Conservation (phyloP, 2,113 vertebrate species). For the Furnarius figulus region DNA sequence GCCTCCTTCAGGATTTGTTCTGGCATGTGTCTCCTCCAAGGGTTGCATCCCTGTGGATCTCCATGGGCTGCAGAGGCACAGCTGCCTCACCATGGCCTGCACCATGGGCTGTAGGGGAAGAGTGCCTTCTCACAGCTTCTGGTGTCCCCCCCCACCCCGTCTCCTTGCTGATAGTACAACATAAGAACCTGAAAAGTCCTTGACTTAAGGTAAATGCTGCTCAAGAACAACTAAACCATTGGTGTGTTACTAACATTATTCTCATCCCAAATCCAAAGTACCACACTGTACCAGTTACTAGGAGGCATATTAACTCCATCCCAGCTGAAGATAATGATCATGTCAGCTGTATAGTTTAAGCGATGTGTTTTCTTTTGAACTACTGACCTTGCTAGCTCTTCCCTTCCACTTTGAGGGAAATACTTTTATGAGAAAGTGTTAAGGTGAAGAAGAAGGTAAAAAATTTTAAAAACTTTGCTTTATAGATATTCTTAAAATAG, state of each 20-base stretch:
- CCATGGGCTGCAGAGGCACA: too few species aligned
- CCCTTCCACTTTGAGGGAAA: background rate
- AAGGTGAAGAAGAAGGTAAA: background rate
- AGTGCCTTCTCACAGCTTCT: background rate
- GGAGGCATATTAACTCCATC: background rate
- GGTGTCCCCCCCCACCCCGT: too few species aligned
- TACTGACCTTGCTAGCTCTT: background rate
- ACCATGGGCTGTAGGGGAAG: too few species aligned
- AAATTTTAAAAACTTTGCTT: background rate
- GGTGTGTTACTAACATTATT: background rate
- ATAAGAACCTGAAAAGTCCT: background rate
- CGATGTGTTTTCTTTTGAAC: background rate
- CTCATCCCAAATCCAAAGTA: background rate
- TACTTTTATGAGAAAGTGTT: background rate
- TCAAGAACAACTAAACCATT: background rate
- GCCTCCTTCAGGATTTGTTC: too few species aligned
- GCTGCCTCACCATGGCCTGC: too few species aligned
- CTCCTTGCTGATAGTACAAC: background rate
- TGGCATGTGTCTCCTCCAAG: too few species aligned
- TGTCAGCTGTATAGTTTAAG: background rate
- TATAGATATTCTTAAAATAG: background rate
- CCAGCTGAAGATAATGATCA: background rate
- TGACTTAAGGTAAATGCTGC: background rate
- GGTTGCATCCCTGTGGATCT: too few species aligned
- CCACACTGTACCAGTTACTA: accelerated